phyloP scores from a whole-genome alignment of 2,888 invertebrate genomes.

The Conus canariensis region DNA sequence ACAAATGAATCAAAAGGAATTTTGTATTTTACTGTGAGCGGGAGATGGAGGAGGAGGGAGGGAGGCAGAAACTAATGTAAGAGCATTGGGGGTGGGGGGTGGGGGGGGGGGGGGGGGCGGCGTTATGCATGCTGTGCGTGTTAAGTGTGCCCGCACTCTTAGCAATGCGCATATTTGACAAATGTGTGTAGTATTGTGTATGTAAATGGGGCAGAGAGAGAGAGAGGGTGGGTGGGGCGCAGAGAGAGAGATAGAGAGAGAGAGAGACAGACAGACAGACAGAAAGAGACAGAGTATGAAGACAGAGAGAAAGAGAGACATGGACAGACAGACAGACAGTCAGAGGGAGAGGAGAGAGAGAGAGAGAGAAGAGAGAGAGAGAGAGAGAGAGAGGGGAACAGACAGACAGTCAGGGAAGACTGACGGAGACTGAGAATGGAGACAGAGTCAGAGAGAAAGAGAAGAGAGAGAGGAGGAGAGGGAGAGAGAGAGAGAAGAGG shows the following conservation, averaged over 20 bases:
- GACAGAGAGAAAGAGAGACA: no score
- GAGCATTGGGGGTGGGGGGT: no score
- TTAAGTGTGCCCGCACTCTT: background rate
- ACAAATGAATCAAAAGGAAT: background rate
- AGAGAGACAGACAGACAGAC: no score
- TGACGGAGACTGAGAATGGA: background rate
- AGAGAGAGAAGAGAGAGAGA: background rate
- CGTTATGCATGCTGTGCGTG: background rate
- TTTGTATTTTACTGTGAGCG: no score
- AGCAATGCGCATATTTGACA: background rate
- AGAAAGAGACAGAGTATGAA: no score
- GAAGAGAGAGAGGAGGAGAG: background rate
- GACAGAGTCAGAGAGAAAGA: background rate
- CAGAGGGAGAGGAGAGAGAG: background rate
- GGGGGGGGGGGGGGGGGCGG: background rate
- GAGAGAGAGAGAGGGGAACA: background rate
- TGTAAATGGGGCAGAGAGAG: background rate
- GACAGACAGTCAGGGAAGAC: background rate
- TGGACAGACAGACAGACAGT: no score
- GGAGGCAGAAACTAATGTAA: background rate
- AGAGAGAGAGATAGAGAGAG: no score
- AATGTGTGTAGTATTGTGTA: background rate
- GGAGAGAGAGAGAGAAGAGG: background rate
- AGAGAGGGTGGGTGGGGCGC: no score
- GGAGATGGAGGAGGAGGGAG: no score